Evolutionary conservation across 2,113 vertebrate species (phyloP), one percentile per base, ranked within the genome.

Genomic region (Cynoglossus semilaevis): DNA sequence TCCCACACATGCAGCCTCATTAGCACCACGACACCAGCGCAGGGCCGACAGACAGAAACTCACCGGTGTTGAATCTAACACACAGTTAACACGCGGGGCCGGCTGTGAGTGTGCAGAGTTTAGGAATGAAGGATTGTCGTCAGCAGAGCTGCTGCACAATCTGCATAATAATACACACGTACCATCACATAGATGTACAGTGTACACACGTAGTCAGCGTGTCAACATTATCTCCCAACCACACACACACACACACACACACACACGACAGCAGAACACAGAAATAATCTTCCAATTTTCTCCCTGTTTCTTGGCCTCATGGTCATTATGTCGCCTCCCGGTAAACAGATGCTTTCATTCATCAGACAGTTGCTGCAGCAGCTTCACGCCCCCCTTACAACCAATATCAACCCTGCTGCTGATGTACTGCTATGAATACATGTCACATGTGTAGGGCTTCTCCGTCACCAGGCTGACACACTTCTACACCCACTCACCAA

Each of bases 1-100:
- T 81, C 75, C 87, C 83, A 82, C 87, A 81, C 85, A 85, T 80
- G 66, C 70, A 72, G 84, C 72, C 83, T 87, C 87, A 76, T 85
- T 88, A 85, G 81, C 78, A 82, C 72, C 58, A 9, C 78, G 74
- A 83, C 72, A 88, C 81, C 76, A 72, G 82, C 22, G 54, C 75
- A 38, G 52, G 59, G 76, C 70, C 72, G 70, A 79, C 83, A 83
- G 76, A 84, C 79, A 79, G 63, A 71, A 77, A 74, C 69, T 69
- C 80, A 43, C 71, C 72, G 55, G 74, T 83, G 82, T 77, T 67
- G 70, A 85, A 82, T 83, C 72, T 81, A 78, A 85, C 85, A 80
- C 77, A 61, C 70, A 67, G 83, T 77, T 78, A 82, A 84, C 79
- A 80, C 48, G 78, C 69, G n/a, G 57, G 10, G 69, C 73, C 22